Evolutionary conservation across 1,140 invertebrate genomes (phyloP), one percentile per base, ranked within the genome.

Genomic region (Drosophila tropicalis): DNA sequence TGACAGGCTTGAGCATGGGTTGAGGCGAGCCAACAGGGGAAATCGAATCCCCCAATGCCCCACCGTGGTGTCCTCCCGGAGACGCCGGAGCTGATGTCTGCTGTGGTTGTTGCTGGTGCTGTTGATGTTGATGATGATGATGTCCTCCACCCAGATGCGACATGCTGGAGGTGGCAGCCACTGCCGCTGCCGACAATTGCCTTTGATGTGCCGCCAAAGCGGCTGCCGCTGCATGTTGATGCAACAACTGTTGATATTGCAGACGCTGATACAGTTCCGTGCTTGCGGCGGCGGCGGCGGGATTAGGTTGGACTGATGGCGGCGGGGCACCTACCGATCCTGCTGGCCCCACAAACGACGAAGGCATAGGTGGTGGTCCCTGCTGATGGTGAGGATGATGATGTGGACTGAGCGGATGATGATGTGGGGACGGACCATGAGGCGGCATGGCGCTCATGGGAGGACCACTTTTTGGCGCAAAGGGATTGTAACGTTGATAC

Each of bases 401-500:
- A 22, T 51, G 44, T 22, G 44, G 44, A 10, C 44, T 51, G 7
- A 51, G 44, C 9, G 44, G 44, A 51, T 51, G 44, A 19, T 51
- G 44, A 51, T 51, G 44, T 12, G 17, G 44, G 6, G 44, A 22
- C 19, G 44, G 44, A 5, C 17, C 44, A 51, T 51, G 51, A 1
- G 54, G 61, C 3, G 67, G 67, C 73, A 91, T 51, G 15, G 81
- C 75, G 2, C 83, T 67, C 54, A 84, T 72, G 6, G 79, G 64
- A 0, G 91, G 70, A 9, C 86, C 87, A 25, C 92, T 92, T 67
- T 93, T 94, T 71, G 94, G 89, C 1, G 79, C 83, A 70, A 91
- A 92, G 5, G 91, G 91, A 93, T 93, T 87, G 83, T 93, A 93
- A 72, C 93, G 72, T 72, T 93, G 90, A 76, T 94, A 94, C 83